Percentiles rank a stretch among this genome's conserved stretches.
Evolutionary conservation across 2,888 invertebrate species (phyloP).

Genomic region (Drosophila atripex): DNA sequence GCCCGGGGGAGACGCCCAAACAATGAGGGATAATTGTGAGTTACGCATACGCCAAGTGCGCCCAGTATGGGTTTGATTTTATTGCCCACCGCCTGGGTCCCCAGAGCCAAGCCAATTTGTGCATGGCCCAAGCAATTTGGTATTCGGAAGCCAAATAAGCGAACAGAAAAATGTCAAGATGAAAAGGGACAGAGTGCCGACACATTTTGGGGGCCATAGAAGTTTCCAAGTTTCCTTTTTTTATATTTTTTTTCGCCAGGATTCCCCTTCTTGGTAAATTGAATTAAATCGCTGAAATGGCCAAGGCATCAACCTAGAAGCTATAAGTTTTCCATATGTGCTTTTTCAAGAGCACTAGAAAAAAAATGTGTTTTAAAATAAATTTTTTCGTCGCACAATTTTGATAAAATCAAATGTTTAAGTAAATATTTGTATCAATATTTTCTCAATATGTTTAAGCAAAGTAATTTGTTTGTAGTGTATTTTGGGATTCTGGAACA

Average conservation of each 20-base stretch:
- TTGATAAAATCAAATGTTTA: neutral
- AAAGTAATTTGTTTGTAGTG: conserved; percentile 2
- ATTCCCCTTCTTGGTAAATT: conserved; percentile 26
- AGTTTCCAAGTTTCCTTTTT: conserved; percentile 37
- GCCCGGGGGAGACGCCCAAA: conserved; percentile 59
- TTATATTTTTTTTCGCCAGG: conserved; percentile 10
- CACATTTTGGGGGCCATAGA: conserved; percentile 53
- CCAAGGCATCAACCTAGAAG: conserved; percentile 44
- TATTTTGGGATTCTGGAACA: conserved; percentile 14
- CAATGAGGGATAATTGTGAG: conserved; percentile 73
- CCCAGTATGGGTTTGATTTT: conserved; percentile 62
- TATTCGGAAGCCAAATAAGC: conserved; percentile 57
- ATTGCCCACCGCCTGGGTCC: conserved; percentile 54
- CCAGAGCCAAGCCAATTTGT: conserved; percentile 62
- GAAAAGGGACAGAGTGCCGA: conserved; percentile 34
- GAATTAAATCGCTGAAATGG: conserved; percentile 32
- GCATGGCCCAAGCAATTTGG: conserved; percentile 54
- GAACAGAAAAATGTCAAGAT: conserved; percentile 24
- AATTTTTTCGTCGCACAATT: neutral
- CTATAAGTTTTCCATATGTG: conserved; percentile 48
- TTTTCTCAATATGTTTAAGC: neutral
- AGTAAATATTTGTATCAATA: neutral
- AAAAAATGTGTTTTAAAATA: neutral
- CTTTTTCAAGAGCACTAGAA: neutral
- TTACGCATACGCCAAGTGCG: conserved; percentile 70